These are phyloP conservation scores for Pseudopodoces humilis DNA, from an alignment of 2,113 vertebrate species.

Conservation along the genomic window DNA sequence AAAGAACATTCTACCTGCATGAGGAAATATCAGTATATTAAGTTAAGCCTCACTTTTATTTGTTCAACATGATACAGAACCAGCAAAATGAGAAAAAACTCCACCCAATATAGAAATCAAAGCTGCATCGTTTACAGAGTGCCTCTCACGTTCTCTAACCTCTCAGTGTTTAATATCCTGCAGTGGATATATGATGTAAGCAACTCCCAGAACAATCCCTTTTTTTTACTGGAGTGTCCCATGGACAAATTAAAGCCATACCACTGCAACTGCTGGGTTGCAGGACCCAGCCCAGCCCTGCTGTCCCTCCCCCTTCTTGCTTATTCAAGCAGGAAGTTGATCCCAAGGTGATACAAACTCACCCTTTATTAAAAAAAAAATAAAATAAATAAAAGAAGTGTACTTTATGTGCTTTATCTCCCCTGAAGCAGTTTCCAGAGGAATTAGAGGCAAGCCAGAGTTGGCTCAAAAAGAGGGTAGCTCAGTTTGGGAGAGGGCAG, in stretches of 20 bases:
- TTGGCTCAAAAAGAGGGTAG: not conserved
- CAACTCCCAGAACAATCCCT: not conserved
- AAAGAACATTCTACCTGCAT: not conserved
- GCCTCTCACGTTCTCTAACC: not conserved
- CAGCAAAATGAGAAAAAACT: not conserved
- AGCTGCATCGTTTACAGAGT: not conserved
- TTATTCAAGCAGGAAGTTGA: not conserved
- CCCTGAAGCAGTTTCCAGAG: not conserved
- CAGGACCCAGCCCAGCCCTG: not conserved
- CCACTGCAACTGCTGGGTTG: not conserved
- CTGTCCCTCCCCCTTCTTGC: not conserved
- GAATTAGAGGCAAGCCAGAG: not conserved
- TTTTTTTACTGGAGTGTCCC: not conserved
- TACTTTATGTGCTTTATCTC: slow-evolving; percentile 1
- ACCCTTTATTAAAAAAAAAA: not conserved
- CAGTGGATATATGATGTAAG: not conserved
- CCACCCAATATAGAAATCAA: not conserved
- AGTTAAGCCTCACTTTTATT: not conserved
- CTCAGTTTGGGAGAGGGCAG: slow-evolving; percentile 28
- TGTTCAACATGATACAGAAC: not conserved
- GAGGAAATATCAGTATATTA: not conserved
- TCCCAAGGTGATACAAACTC: not conserved
- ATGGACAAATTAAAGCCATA: slow-evolving; percentile 1
- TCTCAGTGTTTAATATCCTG: slow-evolving; percentile 44
- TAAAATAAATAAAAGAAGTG: not conserved